Evolutionary conservation across 1,140 invertebrate species (phyloP).

Genomic region (Pachypeltis micranthus): DNA sequence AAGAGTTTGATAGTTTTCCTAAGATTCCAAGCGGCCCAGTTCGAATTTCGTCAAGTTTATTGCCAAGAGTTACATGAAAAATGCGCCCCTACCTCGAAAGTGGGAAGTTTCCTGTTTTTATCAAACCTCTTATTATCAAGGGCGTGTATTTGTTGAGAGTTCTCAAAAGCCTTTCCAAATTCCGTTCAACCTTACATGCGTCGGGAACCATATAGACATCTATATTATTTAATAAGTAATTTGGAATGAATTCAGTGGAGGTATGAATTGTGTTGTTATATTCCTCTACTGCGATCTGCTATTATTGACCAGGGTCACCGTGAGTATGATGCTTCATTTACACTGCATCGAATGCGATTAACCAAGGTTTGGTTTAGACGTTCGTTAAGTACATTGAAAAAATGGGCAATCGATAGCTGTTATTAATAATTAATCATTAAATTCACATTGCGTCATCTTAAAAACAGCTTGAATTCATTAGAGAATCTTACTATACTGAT

Average conservation of each 20-base stretch:
- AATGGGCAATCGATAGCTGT: not conserved
- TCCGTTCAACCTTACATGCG: not conserved
- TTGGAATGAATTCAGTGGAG: not conserved
- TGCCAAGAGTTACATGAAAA: too few relatives aligned
- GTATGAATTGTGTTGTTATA: not conserved
- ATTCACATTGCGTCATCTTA: not conserved
- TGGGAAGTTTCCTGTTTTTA: not conserved
- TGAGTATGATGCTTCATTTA: not conserved
- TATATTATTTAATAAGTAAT: not conserved
- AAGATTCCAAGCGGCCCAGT: too few relatives aligned
- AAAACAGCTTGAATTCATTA: not conserved
- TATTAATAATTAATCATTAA: not conserved
- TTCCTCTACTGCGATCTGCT: not conserved
- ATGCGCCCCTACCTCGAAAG: not conserved
- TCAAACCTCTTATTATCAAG: not conserved
- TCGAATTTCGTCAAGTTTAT: too few relatives aligned
- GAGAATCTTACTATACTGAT: not conserved
- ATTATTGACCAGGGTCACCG: not conserved
- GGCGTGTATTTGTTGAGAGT: not conserved
- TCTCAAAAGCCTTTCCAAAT: not conserved
- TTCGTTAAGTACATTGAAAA: too few relatives aligned
- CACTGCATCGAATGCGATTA: not conserved
- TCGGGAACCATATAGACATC: not conserved
- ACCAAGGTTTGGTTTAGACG: not conserved
- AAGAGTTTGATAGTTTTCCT: not conserved